Conservation (phyloP, 2,797 vertebrate genomes). For the Neostethus bicornis region DNA sequence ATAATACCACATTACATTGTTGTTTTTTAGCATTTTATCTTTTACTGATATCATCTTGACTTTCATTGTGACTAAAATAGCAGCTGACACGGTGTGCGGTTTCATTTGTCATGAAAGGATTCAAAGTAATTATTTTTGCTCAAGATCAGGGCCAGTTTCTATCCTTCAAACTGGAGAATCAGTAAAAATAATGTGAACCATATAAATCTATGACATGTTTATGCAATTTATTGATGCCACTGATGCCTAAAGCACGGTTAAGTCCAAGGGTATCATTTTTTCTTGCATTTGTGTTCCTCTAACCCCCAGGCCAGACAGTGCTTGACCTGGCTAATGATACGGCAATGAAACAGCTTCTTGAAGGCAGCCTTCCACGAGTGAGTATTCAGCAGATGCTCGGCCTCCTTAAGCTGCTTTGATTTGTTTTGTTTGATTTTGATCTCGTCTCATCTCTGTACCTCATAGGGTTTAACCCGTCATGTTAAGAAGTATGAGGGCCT, state of each 20-base stretch:
- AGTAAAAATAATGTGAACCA: background rate
- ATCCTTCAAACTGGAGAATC: background rate
- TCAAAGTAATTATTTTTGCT: background rate
- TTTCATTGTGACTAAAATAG: constrained; percentile 11
- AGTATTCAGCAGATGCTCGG: constrained; percentile 27
- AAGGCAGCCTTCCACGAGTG: constrained; percentile 79
- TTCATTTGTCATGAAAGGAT: constrained; percentile 1
- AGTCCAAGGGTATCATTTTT: background rate
- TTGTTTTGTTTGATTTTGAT: background rate
- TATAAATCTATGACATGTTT: background rate
- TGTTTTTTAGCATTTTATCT: background rate
- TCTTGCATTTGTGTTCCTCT: constrained; percentile 13
- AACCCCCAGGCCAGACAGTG: constrained; percentile 86
- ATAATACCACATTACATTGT: background rate
- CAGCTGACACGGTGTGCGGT: background rate
- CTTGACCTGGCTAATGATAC: constrained; percentile 87
- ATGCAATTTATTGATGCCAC: background rate
- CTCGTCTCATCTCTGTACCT: constrained; percentile 10
- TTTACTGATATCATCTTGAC: background rate
- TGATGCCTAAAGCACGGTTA: background rate
- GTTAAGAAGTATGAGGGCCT: constrained; percentile 87
- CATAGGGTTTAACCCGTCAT: constrained; percentile 80
- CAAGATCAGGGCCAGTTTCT: background rate
- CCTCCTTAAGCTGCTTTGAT: background rate
- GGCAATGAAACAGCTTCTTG: constrained; percentile 88